Conservation (phyloP, 2,888 invertebrate species). For the Thera britannica region DNA sequence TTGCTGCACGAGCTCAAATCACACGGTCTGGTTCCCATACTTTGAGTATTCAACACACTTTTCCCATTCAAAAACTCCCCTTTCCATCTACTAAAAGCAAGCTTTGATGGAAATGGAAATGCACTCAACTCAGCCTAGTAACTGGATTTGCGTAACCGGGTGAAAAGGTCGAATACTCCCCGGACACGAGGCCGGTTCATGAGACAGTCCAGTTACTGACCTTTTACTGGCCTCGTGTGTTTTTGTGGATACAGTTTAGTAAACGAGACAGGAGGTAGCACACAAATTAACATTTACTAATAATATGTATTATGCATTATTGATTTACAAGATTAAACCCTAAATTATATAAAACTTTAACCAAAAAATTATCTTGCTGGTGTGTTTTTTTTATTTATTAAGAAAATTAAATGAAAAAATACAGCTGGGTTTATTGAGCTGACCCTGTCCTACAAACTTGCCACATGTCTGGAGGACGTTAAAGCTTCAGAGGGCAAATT, state of each 20-base stretch:
- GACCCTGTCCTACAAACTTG: not conserved
- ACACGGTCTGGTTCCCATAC: too few relatives aligned
- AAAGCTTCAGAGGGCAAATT: not conserved
- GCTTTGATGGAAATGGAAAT: constrained; percentile 20
- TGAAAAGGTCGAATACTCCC: constrained; percentile 4
- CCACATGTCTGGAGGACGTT: not conserved
- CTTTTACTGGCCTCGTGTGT: not conserved
- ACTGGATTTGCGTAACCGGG: constrained; percentile 25
- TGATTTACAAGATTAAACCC: too few relatives aligned
- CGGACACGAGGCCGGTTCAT: not conserved
- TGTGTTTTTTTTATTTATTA: too few relatives aligned
- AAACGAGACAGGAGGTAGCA: too few relatives aligned
- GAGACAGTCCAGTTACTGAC: not conserved
- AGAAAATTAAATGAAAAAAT: too few relatives aligned
- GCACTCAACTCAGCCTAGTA: constrained; percentile 23
- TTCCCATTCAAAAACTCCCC: not conserved
- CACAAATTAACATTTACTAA: too few relatives aligned
- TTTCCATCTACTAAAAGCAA: constrained; percentile 28
- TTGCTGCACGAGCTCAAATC: too few relatives aligned
- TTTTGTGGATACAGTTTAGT: not conserved
- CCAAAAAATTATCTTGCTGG: too few relatives aligned
- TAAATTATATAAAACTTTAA: too few relatives aligned
- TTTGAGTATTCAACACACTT: too few relatives aligned
- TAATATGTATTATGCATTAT: too few relatives aligned
- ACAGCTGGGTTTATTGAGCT: too few relatives aligned